These are phyloP conservation scores for Epinotia brunnichana DNA, from an alignment of 2,888 invertebrate species.

Conservation along the genomic window DNA sequence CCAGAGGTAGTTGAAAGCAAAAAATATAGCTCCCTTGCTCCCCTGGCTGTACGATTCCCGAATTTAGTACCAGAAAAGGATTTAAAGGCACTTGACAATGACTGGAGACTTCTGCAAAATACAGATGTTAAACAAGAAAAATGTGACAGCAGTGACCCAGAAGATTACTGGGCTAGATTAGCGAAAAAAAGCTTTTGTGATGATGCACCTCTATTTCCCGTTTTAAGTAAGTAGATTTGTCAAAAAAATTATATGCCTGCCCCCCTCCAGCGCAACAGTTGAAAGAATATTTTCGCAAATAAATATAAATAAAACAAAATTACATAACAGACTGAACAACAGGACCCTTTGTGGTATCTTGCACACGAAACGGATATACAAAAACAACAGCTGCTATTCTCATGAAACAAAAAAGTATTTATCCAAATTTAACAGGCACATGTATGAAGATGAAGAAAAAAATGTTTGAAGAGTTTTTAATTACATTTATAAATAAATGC, in stretches of 20 bases:
- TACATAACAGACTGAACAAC: neutral
- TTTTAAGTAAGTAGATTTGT: slow-evolving; percentile 5
- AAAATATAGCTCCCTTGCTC: slow-evolving; percentile 6
- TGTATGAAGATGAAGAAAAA: neutral
- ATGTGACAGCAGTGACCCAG: too few species aligned
- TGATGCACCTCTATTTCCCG: slow-evolving; percentile 4
- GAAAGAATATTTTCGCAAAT: slow-evolving; percentile 2
- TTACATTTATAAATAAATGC: neutral
- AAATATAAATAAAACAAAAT: slow-evolving; percentile 15
- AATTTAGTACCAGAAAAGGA: slow-evolving; percentile 3
- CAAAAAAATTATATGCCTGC: neutral
- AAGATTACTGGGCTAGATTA: too few species aligned
- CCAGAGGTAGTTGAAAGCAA: neutral
- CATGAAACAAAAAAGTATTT: slow-evolving; percentile 6
- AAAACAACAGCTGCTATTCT: neutral
- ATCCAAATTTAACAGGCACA: neutral
- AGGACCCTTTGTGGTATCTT: slow-evolving; percentile 8
- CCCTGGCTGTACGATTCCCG: slow-evolving; percentile 1
- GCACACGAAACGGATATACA: too few species aligned
- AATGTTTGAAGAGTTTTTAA: neutral
- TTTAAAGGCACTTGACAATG: slow-evolving; percentile 1
- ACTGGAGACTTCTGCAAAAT: too few species aligned
- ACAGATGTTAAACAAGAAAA: too few species aligned
- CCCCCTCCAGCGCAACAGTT: neutral
- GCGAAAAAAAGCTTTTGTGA: neutral